Evolutionary conservation across 1,140 invertebrate species (phyloP).

Genomic region (Formica exsecta): DNA sequence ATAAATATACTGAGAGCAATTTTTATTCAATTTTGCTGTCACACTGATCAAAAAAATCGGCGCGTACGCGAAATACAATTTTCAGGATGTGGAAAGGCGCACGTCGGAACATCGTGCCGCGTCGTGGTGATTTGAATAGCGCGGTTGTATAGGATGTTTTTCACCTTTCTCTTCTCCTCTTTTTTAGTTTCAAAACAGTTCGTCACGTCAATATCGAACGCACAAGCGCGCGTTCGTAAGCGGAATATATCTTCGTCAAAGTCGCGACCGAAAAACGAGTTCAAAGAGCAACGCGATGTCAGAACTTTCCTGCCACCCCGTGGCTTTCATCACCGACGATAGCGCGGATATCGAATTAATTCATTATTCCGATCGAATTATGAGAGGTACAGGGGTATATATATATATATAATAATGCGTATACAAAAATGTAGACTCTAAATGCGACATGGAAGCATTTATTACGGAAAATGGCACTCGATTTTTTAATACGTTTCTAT

Average conservation of each 20-base stretch:
- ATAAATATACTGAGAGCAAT: background rate
- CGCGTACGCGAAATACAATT: constrained; percentile 42
- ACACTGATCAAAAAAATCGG: constrained; percentile 17
- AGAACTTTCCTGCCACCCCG: constrained; percentile 2
- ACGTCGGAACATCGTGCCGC: constrained; percentile 9
- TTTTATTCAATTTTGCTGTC: constrained; percentile 20
- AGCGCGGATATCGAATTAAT: constrained; percentile 44
- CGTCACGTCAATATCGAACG: constrained; percentile 59
- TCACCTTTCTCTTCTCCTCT: constrained; percentile 28
- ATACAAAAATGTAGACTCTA: constrained; percentile 8
- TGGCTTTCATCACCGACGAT: constrained; percentile 40
- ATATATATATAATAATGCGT: background rate
- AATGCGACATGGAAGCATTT: constrained; percentile 13
- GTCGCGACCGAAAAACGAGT: constrained; percentile 33
- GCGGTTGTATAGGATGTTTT: constrained; percentile 54
- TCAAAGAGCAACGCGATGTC: constrained; percentile 46
- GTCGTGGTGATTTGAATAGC: constrained; percentile 57
- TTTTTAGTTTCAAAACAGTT: constrained; percentile 56
- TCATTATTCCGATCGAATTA: constrained; percentile 51
- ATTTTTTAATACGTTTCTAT: background rate
- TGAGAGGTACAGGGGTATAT: too few species aligned
- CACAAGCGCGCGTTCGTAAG: constrained; percentile 44
- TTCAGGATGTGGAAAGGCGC: constrained; percentile 36
- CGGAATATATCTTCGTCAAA: constrained; percentile 64
- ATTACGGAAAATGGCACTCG: background rate